Conservation (phyloP, 2,113 vertebrate species). For the Megaceryle torquata region DNA sequence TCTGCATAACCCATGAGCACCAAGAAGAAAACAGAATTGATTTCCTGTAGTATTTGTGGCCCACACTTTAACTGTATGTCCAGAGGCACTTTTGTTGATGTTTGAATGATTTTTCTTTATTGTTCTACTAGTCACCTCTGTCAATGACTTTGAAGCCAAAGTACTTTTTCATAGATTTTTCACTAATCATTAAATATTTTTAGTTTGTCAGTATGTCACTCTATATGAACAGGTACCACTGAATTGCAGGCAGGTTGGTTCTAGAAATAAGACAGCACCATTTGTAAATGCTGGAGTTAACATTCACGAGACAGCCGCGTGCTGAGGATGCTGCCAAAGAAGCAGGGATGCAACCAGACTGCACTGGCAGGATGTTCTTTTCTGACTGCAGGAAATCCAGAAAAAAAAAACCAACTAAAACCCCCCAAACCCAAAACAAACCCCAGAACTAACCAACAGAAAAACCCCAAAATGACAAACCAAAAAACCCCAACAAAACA, state of each 20-base stretch:
- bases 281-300: not conserved
- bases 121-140: not conserved
- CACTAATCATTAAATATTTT: not conserved
- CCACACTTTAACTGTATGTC: not conserved
- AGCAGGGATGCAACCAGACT: not conserved
- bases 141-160: not conserved
- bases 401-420: not conserved
- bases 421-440: rapidly evolving
- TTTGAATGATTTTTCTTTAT: not conserved
- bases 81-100: not conserved
- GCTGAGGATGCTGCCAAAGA: not conserved
- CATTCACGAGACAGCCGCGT: not conserved
- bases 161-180: not conserved
- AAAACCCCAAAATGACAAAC: not conserved
- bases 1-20: not conserved
- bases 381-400: not conserved
- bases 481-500: not conserved
- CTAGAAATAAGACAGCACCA: not conserved
- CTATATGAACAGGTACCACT: not conserved
- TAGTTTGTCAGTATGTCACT: not conserved
- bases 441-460: not conserved
- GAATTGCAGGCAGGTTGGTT: not conserved
- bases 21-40: not conserved
- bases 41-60: not conserved
- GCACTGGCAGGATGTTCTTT: not conserved